Base-by-base conservation (phyloP, 1,140 invertebrate species). In the Drosophila varians region DNA sequence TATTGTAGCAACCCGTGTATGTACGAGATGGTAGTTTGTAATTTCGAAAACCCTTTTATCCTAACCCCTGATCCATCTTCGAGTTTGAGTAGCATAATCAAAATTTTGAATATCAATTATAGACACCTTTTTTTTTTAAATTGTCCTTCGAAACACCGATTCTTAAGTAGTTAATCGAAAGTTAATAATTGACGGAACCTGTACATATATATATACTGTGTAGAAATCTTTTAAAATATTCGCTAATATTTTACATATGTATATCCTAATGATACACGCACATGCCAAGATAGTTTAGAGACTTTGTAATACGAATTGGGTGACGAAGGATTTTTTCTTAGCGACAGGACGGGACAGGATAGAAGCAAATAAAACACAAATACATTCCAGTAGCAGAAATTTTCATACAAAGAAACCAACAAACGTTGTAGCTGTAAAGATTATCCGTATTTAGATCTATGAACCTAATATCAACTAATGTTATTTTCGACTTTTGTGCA, bases 311-410 rank as follows among this genome's bases (percentile, higher is more conserved):
- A 25, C 45, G 18, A 57, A 38, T 58, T 12, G 14, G 14, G 42
- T 18, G 55, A 12, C 46, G 38, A 51, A 40, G n/a, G 36, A 57
- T 52, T 43, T 11, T 18, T 18, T 18, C 57, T 69, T 45, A 19
- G 56, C 47, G 73, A 74, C 51, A 45, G 54, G 47, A n/a, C n/a
- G n/a, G n/a, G n/a, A n/a, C n/a, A n/a, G n/a, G n/a, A n/a, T n/a
- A n/a, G n/a, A n/a, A 78, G 47, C 45, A 76, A 58, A 34, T 48
- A 60, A 56, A 64, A 70, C 76, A 69, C 80, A 56, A 64, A 70
- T 80, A 69, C 80, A 84, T 84, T 84, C 80, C 80, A 87, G 72
- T 87, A 84, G 80, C 73, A 58, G 83, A 74, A 80, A 65, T 86
- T 69, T 74, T 72, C 65, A 62, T 57, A 75, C 55, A 72, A 48